phyloP scores from a whole-genome alignment of 1,140 invertebrate genomes.

The Pseudoatta argentina region DNA sequence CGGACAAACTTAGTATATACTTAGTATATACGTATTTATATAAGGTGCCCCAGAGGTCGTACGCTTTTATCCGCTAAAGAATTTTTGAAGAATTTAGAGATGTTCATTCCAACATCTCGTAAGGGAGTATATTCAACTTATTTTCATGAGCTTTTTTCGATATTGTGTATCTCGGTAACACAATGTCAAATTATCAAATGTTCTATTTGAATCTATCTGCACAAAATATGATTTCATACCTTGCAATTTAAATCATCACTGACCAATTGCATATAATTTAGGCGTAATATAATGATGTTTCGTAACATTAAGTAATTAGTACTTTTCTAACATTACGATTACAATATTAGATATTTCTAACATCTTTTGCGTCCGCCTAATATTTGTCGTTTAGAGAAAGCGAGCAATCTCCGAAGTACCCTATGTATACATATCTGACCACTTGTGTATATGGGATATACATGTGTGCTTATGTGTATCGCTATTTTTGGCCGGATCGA shows the following conservation, averaged over 20 bases:
- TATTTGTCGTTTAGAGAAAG: slow-evolving; percentile 8
- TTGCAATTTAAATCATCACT: not conserved
- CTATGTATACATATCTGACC: not conserved
- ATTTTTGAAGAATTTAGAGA: slow-evolving; percentile 25
- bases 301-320: not conserved
- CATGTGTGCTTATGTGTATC: slow-evolving; percentile 29
- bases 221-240: not conserved
- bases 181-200: not conserved
- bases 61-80: slow-evolving; percentile 19
- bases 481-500: slow-evolving; percentile 71
- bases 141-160: not conserved
- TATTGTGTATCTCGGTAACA: not conserved
- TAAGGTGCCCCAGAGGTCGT: not conserved
- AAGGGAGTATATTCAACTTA: not conserved
- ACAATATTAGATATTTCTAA: not conserved
- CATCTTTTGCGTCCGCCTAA: not conserved
- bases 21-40: slow-evolving; percentile 17
- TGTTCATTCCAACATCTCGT: not conserved
- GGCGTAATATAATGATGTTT: not conserved
- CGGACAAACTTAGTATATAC: slow-evolving; percentile 33
- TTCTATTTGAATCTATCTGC: not conserved
- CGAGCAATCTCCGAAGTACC: not conserved
- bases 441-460: not conserved
- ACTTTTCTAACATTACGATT: slow-evolving; percentile 1
- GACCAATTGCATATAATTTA: not conserved